phyloP scores from a whole-genome alignment of 1,140 invertebrate genomes.

The Cyclina sinensis region DNA sequence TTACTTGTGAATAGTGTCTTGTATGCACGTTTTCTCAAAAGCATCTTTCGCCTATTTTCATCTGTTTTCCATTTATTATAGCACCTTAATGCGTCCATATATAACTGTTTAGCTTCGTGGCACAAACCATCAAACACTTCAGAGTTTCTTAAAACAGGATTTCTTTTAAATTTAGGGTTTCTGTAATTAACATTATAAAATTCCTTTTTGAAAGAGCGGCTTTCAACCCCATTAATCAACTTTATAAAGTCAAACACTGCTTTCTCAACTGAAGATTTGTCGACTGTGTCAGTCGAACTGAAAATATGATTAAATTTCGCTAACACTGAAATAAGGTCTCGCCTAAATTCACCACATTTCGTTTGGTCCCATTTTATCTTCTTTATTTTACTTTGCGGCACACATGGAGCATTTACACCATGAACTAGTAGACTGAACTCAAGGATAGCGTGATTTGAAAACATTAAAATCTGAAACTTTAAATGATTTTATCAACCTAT shows the following conservation, averaged over 20 bases:
- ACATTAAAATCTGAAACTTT: background rate
- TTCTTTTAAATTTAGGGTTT: background rate
- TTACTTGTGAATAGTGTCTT: background rate
- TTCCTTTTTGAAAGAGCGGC: background rate
- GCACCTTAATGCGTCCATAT: background rate
- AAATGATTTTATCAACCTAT: background rate
- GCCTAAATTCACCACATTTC: background rate
- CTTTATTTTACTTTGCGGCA: background rate
- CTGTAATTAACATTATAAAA: background rate
- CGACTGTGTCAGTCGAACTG: background rate
- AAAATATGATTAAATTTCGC: background rate
- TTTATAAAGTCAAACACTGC: background rate
- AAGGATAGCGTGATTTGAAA: background rate
- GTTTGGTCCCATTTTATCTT: background rate
- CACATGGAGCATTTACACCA: background rate
- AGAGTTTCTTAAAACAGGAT: background rate
- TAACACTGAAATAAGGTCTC: background rate
- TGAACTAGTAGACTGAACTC: background rate
- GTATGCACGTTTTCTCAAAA: background rate
- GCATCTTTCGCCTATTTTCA: background rate
- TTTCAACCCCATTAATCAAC: background rate
- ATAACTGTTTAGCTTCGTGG: background rate
- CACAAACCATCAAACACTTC: slow-evolving; percentile 4
- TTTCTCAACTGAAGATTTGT: background rate
- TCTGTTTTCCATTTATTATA: background rate